These are phyloP conservation scores for Erpobdella octoculata DNA, from an alignment of 2,888 invertebrate species.

Conservation along the genomic window DNA sequence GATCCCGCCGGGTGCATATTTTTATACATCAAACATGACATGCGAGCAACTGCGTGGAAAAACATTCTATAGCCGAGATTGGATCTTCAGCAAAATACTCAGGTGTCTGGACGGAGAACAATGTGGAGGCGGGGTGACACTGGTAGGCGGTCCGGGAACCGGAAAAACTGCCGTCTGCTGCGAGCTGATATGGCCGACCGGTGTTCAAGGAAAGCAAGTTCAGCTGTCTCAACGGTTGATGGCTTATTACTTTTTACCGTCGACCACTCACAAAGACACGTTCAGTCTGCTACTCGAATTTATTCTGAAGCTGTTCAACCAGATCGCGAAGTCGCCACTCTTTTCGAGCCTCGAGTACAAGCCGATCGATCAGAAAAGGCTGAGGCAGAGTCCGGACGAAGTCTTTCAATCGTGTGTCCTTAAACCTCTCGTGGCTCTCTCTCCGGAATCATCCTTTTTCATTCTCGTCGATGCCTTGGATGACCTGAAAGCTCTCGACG, in stretches of 20 bases:
- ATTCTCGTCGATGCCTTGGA: conserved; percentile 86
- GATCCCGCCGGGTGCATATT: too few species aligned
- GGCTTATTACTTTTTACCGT: conserved; percentile 67
- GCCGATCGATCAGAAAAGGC: neutral
- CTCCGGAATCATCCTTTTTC: conserved; percentile 68
- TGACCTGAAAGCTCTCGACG: conserved; percentile 56
- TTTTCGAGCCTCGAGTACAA: conserved; percentile 34
- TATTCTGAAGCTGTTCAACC: conserved; percentile 58
- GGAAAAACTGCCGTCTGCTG: conserved; percentile 67
- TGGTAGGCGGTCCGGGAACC: conserved; percentile 83
- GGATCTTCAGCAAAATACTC: conserved; percentile 86
- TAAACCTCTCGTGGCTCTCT: conserved; percentile 73
- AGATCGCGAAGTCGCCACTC: conserved; percentile 59
- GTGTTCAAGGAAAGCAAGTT: conserved; percentile 51
- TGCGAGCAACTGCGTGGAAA: conserved; percentile 46
- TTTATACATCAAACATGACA: too few species aligned
- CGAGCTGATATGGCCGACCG: conserved; percentile 62
- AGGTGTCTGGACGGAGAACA: conserved; percentile 72
- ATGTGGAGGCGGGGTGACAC: conserved; percentile 75
- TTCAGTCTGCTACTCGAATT: conserved; percentile 63
- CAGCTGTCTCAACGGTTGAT: conserved; percentile 70
- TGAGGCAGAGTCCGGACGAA: conserved; percentile 60
- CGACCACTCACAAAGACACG: conserved; percentile 1
- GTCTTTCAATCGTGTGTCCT: conserved; percentile 79
- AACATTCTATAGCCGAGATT: conserved; percentile 78